Evolutionary conservation across 2,113 vertebrate genomes (phyloP).

Genomic region (Carettochelys insculpta): DNA sequence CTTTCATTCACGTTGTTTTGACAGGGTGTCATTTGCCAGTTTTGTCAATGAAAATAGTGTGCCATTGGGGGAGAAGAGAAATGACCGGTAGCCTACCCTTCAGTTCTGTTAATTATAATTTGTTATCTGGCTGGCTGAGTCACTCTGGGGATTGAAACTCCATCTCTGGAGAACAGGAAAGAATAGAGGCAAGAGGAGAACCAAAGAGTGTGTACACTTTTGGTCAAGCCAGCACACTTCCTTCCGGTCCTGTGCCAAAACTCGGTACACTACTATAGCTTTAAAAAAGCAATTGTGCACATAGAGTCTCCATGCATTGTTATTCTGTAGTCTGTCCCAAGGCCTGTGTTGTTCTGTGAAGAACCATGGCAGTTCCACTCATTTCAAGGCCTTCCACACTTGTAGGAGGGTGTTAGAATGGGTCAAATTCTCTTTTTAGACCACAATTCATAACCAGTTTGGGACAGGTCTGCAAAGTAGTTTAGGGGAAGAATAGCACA

Average conservation of each 20-base stretch:
- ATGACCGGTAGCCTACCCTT: neutral
- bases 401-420: neutral
- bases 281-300: neutral
- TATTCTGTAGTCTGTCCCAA: neutral
- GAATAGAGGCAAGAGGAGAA: neutral
- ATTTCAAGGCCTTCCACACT: neutral
- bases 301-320: neutral
- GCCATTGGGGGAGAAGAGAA: neutral
- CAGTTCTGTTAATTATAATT: neutral
- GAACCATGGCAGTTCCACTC: neutral
- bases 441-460: neutral
- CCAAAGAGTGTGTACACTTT: neutral
- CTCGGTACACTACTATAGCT: neutral
- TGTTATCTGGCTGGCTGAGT: neutral
- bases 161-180: neutral
- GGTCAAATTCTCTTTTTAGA: too few species aligned
- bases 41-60: neutral
- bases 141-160: neutral
- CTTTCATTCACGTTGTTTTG: neutral
- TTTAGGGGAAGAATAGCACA: neutral
- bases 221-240: neutral
- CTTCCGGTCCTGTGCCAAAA: neutral
- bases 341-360: neutral
- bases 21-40: neutral
- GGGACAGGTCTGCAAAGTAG: neutral